Evolutionary conservation across 2,797 vertebrate species (phyloP).

Genomic region (Acipenser transmontanus): DNA sequence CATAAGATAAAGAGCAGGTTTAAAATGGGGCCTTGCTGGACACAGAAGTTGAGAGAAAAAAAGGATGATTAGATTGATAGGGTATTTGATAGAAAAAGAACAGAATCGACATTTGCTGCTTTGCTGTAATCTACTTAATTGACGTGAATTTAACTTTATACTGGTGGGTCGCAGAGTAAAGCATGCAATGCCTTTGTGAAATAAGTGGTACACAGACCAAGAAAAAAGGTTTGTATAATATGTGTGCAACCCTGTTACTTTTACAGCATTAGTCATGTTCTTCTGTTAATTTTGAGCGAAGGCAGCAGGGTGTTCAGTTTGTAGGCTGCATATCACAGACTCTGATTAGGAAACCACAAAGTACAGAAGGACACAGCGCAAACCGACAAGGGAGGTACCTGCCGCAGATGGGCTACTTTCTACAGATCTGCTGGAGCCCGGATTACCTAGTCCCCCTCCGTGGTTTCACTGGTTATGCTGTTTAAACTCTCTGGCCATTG

Average conservation of each 20-base stretch:
- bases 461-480: conserved; percentile 2
- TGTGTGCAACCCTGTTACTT: background rate
- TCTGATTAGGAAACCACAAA: conserved; percentile 7
- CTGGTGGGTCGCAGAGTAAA: too few species aligned
- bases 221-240: background rate
- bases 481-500: conserved; percentile 9
- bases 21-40: too few species aligned
- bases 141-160: too few species aligned
- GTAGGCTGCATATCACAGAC: background rate
- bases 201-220: background rate
- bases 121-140: too few species aligned
- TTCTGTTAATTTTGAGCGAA: background rate
- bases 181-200: background rate
- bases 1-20: too few species aligned
- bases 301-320: background rate
- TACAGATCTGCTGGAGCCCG: conserved; percentile 8
- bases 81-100: too few species aligned
- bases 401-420: conserved; percentile 6
- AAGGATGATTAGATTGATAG: too few species aligned
- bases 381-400: background rate
- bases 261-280: background rate
- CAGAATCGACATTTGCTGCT: too few species aligned
- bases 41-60: too few species aligned
- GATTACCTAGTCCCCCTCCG: background rate
- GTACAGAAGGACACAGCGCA: background rate